Evolutionary conservation across 2,797 vertebrate genomes (phyloP), one percentile per base, ranked within the genome.

Genomic region (Coilia nasus): DNA sequence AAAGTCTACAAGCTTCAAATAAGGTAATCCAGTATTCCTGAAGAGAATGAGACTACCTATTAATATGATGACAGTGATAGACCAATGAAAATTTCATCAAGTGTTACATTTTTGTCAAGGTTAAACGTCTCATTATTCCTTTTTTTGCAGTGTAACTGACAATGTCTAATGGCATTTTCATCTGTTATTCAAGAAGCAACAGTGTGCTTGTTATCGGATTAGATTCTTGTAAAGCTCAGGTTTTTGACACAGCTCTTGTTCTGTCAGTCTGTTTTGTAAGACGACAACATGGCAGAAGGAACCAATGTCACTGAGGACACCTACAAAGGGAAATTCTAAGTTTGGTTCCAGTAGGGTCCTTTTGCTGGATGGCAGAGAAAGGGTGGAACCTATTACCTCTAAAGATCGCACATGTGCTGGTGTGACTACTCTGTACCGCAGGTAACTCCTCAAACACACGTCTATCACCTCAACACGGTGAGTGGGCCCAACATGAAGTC

Each of bases 41-140:
- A 78, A 3, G 31, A 78, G 71, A 78, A 78, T 78, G 35, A 41
- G 71, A 78, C 71, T 78, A 78, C 35, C 71, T 78, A 41, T 78
- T 78, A 21, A 14, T 44, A 78, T 10, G 17, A 78, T 78, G 71
- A 78, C 71, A 78, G 71, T 44, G 71, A 78, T 41, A 78, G 35
- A 78, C 31, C 71, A 78, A 78, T 78, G 71, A 44, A 35, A 78
- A 78, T 41, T 44, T 9, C 35, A 78, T 78, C 71, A 78, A 78
- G 71, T 78, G 71, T 78, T 82, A 41, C 80, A 81, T 57, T 83
- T 80, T 81, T 78, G 31, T 44, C 71, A 78, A 78, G 35, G 71
- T 78, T 78, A 78, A 78, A 44, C 71, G 44, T 41, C 17, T 21
- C 28, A 35, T 75, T 21, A 7, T 6, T 75, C 35, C 31, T 71